Base-by-base conservation (phyloP, 2,888 invertebrate species). In the Himalopsyche kuldschensis region DNA sequence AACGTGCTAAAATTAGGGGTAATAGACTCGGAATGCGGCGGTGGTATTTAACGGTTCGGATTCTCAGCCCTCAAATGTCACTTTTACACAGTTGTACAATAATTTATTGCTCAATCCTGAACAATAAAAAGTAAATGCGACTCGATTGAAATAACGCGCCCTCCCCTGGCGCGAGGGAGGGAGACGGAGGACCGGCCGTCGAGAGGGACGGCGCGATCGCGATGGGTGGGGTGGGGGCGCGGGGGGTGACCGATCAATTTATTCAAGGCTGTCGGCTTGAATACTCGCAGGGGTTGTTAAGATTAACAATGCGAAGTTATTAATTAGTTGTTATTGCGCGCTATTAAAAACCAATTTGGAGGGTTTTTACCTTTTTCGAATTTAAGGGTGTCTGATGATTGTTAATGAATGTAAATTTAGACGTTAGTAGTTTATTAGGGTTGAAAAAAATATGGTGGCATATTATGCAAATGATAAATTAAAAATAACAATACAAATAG, bases 221-320 rank as follows among this genome's bases (percentile, higher is more conserved):
- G 41, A 69, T 32, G 82, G 80, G 78, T 24, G 75, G 75, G 77
- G 76, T 20, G 79, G 63, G 41, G 78, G 27, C 41, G 78, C 41
- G 15, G 32, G 63, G 79, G 79, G 46, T 63, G 85, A 76, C 81
- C 85, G 85, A 85, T 85, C 85, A 85, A 85, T 85, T 85, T 85
- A 85, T 85, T 85, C 85, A 85, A 85, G 85, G 85, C 82, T 85
- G 83, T 79, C 78, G 55, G 55, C 24, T 55, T 55, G n/a, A 55
- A 55, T 55, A 24, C 55, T 24, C 55, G 55, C 55, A 55, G 55
- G 55, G 55, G 55, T 82, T 78, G 69, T 79, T 79, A 82, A 79
- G 75, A 75, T 47, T 78, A 46, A 17, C 47, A 75, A 75, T 75
- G 75, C 79, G 24, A 10, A 48, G 32, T 24, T 48, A 79, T 79